A percentile compares a stretch with the other conserved stretches of the same genome.
Conservation (phyloP, 2,888 invertebrate species). For the Anagyrus pseudococci region DNA sequence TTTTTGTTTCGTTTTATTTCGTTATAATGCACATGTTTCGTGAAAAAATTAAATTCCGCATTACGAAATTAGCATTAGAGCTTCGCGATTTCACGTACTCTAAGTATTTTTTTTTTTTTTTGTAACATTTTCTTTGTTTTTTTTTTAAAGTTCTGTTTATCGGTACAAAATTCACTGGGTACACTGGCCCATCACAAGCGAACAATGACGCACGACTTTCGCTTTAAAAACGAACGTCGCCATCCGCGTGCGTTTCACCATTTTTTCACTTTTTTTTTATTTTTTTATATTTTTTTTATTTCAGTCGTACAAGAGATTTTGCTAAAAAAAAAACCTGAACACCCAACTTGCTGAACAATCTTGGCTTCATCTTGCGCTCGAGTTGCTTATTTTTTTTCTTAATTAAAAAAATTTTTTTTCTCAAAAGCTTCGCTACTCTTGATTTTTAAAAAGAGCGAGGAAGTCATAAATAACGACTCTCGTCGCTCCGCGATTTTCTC, state of each 20-base stretch:
- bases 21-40: slow-evolving; percentile 62
- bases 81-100: slow-evolving; percentile 32
- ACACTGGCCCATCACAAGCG: slow-evolving; percentile 25
- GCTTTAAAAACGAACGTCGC: slow-evolving; percentile 13
- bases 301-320: slow-evolving; percentile 44
- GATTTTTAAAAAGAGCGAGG: too few species aligned
- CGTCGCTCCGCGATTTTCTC: not conserved
- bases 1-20: slow-evolving; percentile 61
- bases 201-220: slow-evolving; percentile 2
- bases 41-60: slow-evolving; percentile 63
- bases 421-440: slow-evolving; percentile 6
- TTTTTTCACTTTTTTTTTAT: slow-evolving; percentile 30
- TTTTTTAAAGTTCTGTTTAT: slow-evolving; percentile 33
- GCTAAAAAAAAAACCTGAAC: slow-evolving; percentile 44
- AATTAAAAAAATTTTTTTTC: slow-evolving; percentile 21
- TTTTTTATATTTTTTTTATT: slow-evolving; percentile 23
- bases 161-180: slow-evolving; percentile 41
- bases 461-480: not conserved
- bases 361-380: slow-evolving; percentile 21
- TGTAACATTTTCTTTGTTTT: slow-evolving; percentile 20
- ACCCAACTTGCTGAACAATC: slow-evolving; percentile 21
- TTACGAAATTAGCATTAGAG: slow-evolving; percentile 59
- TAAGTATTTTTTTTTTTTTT: slow-evolving; percentile 18
- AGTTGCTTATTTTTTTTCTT: slow-evolving; percentile 7
- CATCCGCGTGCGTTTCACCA: slow-evolving; percentile 9